Conservation (phyloP, 2,888 invertebrate genomes). For the Bembecia ichneumoniformis region DNA sequence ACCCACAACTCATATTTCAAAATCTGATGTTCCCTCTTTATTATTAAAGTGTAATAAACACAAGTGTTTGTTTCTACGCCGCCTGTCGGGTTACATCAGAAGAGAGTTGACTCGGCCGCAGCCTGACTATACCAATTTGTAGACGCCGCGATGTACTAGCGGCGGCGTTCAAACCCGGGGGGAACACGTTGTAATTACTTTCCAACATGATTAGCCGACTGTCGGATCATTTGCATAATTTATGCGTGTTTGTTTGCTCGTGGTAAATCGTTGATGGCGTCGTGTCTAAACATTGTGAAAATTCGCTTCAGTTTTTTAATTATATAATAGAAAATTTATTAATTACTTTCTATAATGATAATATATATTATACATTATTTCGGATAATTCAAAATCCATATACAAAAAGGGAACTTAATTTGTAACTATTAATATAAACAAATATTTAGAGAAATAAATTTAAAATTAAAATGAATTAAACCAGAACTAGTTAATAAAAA, state of each 20-base stretch:
- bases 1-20: too few relatives aligned
- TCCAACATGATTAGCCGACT: neutral
- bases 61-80: neutral
- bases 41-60: too few relatives aligned
- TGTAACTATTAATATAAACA: too few relatives aligned
- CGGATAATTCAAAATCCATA: too few relatives aligned
- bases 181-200: neutral
- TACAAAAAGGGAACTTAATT: too few relatives aligned
- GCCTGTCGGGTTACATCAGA: slow-evolving; percentile 37
- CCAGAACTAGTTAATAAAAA: too few relatives aligned
- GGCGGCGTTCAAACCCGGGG: neutral
- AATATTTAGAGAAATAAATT: too few relatives aligned
- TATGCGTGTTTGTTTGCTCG: neutral
- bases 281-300: neutral
- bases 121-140: slow-evolving; percentile 51
- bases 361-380: too few relatives aligned
- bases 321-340: too few relatives aligned
- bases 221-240: neutral
- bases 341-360: too few relatives aligned
- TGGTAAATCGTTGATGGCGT: neutral
- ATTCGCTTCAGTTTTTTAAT: neutral
- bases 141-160: neutral
- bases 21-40: too few relatives aligned
- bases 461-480: too few relatives aligned
- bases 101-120: slow-evolving; percentile 48